These are phyloP conservation scores for Rhinichthys klamathensis DNA, from an alignment of 2,113 vertebrate genomes.

Conservation along the genomic window DNA sequence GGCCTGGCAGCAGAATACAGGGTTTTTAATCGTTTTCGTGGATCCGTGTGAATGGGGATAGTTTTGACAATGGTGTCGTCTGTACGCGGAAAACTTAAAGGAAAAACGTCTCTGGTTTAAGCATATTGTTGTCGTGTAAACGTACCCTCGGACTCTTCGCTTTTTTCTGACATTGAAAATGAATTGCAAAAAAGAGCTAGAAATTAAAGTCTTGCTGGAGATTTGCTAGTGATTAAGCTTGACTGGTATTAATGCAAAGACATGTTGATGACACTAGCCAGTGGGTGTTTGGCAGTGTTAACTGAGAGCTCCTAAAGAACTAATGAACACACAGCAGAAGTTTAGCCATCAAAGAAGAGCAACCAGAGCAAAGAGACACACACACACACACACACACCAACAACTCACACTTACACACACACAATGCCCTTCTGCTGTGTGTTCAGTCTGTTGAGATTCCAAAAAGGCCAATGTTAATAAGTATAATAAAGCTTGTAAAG, in stretches of 20 bases:
- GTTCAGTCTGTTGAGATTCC: not conserved
- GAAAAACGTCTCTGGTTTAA: no score
- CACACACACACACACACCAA: not conserved
- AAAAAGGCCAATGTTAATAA: not conserved
- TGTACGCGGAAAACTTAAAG: no score
- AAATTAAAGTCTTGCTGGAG: slow-evolving; percentile 34
- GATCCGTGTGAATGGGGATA: no score
- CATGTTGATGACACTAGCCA: slow-evolving; percentile 6
- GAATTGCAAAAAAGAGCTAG: slow-evolving; percentile 6
- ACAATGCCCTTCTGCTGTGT: not conserved
- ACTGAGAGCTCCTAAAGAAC: slow-evolving; percentile 25
- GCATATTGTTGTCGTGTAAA: no score
- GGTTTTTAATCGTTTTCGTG: no score
- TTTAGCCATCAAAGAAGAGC: slow-evolving; percentile 33
- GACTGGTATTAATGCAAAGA: slow-evolving; percentile 24
- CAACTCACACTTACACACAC: not conserved
- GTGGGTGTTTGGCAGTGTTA: slow-evolving; percentile 48
- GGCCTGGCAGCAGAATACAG: no score
- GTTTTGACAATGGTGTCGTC: no score
- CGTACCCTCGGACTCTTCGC: not conserved
- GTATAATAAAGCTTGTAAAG: not conserved
- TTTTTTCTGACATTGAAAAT: not conserved
- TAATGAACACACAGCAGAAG: slow-evolving; percentile 33
- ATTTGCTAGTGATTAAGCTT: slow-evolving; percentile 42
- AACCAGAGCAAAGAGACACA: slow-evolving; percentile 6